Percentiles rank a stretch among this genome's conserved stretches.
phyloP scores from a whole-genome alignment of 1,140 invertebrate genomes.

The Drosophila virilis region DNA sequence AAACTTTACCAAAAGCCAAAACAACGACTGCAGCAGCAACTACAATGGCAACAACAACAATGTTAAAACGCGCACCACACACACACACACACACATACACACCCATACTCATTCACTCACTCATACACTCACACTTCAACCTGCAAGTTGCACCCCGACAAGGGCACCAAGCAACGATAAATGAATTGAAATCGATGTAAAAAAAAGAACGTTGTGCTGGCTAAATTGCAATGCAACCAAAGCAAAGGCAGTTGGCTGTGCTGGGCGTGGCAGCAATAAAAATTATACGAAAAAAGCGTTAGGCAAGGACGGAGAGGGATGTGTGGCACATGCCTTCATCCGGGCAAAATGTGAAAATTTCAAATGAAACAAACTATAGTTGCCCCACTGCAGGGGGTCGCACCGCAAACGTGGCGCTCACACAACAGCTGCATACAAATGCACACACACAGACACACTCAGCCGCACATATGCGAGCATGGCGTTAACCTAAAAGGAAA shows the following conservation, averaged over 20 bases:
- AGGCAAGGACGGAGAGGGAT: conserved; percentile 1
- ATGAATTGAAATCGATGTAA: conserved; percentile 46
- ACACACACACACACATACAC: neutral
- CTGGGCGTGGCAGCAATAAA: conserved; percentile 33
- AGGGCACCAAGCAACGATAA: conserved; percentile 23
- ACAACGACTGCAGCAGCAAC: conserved; percentile 5
- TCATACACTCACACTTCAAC: no score
- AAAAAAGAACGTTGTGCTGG: conserved; percentile 14
- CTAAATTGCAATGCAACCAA: conserved; percentile 24
- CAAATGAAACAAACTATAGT: conserved; percentile 48
- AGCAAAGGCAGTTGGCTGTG: neutral
- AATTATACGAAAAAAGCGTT: conserved; percentile 28
- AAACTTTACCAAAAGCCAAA: conserved; percentile 16
- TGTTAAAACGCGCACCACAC: conserved; percentile 9
- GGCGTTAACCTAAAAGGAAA: conserved; percentile 15
- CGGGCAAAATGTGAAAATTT: conserved; percentile 23
- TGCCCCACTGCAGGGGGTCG: conserved; percentile 9
- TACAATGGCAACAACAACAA: neutral
- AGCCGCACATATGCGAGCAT: conserved; percentile 1
- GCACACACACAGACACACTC: conserved; percentile 16
- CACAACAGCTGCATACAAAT: conserved; percentile 59
- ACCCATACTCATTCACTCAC: no score
- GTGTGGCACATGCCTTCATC: conserved; percentile 18
- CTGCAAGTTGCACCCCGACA: neutral
- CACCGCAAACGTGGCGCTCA: conserved; percentile 27